Evolutionary conservation across 1,140 invertebrate genomes (phyloP).

Genomic region (Bicyclus anynana): DNA sequence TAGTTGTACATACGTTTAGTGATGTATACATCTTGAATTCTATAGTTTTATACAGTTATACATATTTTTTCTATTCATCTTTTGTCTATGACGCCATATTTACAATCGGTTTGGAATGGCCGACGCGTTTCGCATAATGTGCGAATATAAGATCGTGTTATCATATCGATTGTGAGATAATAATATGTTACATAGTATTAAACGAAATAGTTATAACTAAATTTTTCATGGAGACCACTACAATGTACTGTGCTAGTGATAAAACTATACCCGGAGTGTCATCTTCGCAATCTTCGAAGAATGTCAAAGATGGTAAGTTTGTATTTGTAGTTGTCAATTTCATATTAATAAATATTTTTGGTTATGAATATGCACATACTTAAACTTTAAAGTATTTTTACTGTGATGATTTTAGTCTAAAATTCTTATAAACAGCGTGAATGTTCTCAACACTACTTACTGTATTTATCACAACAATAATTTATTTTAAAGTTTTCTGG

Average conservation of each 20-base stretch:
- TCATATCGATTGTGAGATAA: slow-evolving; percentile 53
- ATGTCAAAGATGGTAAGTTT: slow-evolving; percentile 78
- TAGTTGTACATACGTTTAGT: too few species aligned
- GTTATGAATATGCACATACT: slow-evolving; percentile 16
- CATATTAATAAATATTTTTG: slow-evolving; percentile 33
- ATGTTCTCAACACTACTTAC: neutral
- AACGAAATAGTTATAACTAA: slow-evolving; percentile 48
- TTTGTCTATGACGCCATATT: slow-evolving; percentile 69
- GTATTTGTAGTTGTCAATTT: slow-evolving; percentile 53
- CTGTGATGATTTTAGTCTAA: too few species aligned
- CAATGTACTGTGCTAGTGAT: slow-evolving; percentile 76
- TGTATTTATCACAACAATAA: too few species aligned
- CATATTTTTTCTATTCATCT: slow-evolving; percentile 21
- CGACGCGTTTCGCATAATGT: slow-evolving; percentile 64
- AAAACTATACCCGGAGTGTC: slow-evolving; percentile 75
- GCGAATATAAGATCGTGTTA: slow-evolving; percentile 55
- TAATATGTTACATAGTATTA: slow-evolving; percentile 55
- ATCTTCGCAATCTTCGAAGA: slow-evolving; percentile 75
- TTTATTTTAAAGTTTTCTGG: too few species aligned
- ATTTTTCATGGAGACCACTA: slow-evolving; percentile 44
- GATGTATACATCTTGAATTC: neutral
- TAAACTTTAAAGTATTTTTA: too few species aligned
- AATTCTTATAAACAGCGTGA: neutral
- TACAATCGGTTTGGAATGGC: slow-evolving; percentile 77
- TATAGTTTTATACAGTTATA: too few species aligned